phyloP scores from a whole-genome alignment of 1,140 invertebrate species.

The Ylistrum balloti region DNA sequence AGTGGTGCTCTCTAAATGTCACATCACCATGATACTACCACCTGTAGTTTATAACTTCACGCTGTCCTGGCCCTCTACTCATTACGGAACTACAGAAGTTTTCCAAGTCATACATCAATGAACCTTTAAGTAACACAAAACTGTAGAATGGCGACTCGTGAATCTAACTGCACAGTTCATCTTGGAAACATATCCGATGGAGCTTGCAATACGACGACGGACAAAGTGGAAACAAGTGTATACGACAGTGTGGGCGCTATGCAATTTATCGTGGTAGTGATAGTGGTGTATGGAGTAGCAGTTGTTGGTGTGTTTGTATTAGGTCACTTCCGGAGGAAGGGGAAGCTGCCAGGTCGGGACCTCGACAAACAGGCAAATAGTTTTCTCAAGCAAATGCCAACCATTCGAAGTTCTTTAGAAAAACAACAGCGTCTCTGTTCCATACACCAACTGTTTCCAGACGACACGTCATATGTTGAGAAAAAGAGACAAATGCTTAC shows the following conservation, averaged over 20 bases:
- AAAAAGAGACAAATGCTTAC: not conserved
- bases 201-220: not conserved
- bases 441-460: not conserved
- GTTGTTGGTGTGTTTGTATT: not conserved
- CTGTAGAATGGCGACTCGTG: not conserved
- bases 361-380: not conserved
- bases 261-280: slow-evolving; percentile 10
- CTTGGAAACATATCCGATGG: not conserved
- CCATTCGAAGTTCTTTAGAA: not conserved
- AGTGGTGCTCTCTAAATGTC: too few relatives aligned
- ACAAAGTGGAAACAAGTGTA: not conserved
- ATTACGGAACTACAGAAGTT: too few relatives aligned
- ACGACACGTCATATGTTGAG: not conserved
- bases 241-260: not conserved
- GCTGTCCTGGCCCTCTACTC: too few relatives aligned
- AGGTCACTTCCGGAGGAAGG: not conserved
- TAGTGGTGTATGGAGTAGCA: not conserved
- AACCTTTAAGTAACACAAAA: too few relatives aligned
- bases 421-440: not conserved
- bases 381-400: slow-evolving; percentile 11
- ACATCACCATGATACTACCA: too few relatives aligned
- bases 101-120: too few relatives aligned
- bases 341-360: not conserved
- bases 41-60: too few relatives aligned
- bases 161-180: not conserved